Percentiles rank a stretch among this genome's conserved stretches.
These are phyloP conservation scores for Bombus cullumanus DNA, from an alignment of 1,140 invertebrate genomes.

Conservation along the genomic window DNA sequence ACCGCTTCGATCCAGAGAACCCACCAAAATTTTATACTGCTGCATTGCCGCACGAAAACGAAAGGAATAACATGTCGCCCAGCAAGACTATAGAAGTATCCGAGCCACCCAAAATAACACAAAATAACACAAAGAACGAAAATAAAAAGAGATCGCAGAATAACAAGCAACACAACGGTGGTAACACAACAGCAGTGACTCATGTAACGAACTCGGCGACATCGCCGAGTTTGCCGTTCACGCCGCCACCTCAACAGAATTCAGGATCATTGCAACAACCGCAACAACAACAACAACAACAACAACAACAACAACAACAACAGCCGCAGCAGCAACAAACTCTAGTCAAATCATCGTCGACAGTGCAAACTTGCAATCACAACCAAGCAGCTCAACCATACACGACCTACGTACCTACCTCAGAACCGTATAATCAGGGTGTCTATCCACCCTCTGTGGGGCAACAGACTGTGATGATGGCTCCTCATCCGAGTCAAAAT, in stretches of 20 bases:
- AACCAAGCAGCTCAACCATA: constrained; percentile 71
- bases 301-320: constrained; percentile 28
- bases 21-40: constrained; percentile 82
- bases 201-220: constrained; percentile 76
- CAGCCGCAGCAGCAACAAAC: constrained; percentile 65
- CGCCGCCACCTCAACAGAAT: constrained; percentile 58
- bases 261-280: background rate
- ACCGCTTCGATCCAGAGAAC: constrained; percentile 89
- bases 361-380: constrained; percentile 71
- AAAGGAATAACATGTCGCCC: constrained; percentile 38
- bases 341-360: constrained; percentile 75
- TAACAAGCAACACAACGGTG: constrained; percentile 51
- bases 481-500: constrained; percentile 70
- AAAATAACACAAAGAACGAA: constrained; percentile 62
- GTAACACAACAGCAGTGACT: constrained; percentile 30
- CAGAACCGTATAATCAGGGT: constrained; percentile 75
- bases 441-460: constrained; percentile 69
- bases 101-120: constrained; percentile 47
- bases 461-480: constrained; percentile 78
- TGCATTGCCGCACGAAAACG: constrained; percentile 59
- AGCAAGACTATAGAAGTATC: constrained; percentile 17
- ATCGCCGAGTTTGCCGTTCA: constrained; percentile 77
- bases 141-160: constrained; percentile 67
- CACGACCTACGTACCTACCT: constrained; percentile 75
- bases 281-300: constrained; percentile 42